These are phyloP conservation scores for Seriola aureovittata DNA, from an alignment of 2,113 vertebrate species.

Conservation along the genomic window DNA sequence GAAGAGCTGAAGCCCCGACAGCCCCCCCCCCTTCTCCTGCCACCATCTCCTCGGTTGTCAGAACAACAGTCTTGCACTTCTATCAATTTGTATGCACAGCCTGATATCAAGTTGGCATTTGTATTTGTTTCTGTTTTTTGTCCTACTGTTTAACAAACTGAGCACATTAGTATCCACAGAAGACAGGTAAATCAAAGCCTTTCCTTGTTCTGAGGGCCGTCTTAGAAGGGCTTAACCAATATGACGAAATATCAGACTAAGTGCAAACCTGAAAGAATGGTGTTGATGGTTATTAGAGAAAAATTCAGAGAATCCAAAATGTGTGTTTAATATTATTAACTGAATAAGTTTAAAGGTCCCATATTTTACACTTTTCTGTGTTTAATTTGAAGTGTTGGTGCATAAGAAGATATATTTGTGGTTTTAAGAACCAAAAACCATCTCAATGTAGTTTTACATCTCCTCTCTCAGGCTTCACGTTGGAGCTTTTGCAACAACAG, in stretches of 20 bases:
- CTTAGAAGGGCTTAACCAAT: not conserved
- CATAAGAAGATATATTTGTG: no score
- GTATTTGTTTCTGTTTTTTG: not conserved
- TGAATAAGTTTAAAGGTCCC: no score
- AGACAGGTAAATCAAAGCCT: not conserved
- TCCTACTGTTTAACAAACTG: not conserved
- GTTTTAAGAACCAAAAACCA: no score
- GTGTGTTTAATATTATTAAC: no score
- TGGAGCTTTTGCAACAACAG: no score
- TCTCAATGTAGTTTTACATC: no score
- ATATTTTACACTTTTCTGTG: no score
- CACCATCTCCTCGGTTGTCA: constrained; percentile 13
- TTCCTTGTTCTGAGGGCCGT: not conserved
- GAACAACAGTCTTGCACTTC: constrained; percentile 13
- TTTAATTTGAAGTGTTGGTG: no score
- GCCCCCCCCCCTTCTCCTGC: constrained; percentile 8
- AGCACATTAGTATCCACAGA: not conserved
- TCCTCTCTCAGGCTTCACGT: no score
- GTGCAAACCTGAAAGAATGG: no score
- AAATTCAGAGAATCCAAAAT: no score
- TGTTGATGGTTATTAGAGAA: no score
- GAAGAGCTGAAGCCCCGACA: constrained; percentile 41
- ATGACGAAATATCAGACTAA: not conserved
- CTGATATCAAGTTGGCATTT: constrained; percentile 6
- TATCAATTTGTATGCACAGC: constrained; percentile 32